Evolutionary conservation across 2,888 invertebrate species (phyloP), one percentile per base, ranked within the genome.

Genomic region (Trissolcus brochymenae): DNA sequence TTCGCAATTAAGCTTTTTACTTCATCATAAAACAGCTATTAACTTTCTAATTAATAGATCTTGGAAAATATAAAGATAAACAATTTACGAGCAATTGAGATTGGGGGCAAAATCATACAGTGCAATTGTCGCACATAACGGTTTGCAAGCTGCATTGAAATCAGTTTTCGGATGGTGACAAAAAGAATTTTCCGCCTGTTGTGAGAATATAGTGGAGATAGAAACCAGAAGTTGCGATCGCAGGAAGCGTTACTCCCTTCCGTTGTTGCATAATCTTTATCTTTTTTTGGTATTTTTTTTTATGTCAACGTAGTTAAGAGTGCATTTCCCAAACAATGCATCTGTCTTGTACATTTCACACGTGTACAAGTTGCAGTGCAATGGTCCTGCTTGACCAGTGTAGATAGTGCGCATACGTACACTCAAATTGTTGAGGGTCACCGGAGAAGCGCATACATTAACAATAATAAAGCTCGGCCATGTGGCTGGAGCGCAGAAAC

Each of bases 311-410:
- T 64, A 60, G 13, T 72, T 40, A 67, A 25, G 55, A 60, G 59
- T 68, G 78, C 78, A 78, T 74, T 78, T 78, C 66, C 70, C 67
- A 68, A 72, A 70, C 74, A 74, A 57, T 70, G 66, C 66, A 78
- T 74, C 70, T 74, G 78, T 66, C 78, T 49, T 70, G 66, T 50
- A 40, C 62, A 62, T 73, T 79, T 78, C 79, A 80, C 78, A 80
- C 78, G 79, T 78, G 79, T 56, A 55, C 72, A 25, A 60, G 50
- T 67, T 57, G 62, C 29, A 62, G 49, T 56, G 77, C 80, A 76
- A 65, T 55, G 72, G 70, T 70, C 81, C 70, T 80, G 81, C 80
- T 80, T 80, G 80, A 82, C 83, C 81, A 71, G 83, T 83, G 75
- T 73, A 78, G 78, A 81, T 79, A 80, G 79, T 73, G 73, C 76